Evolutionary conservation across 2,113 vertebrate species (phyloP), one percentile per base, ranked within the genome.

Genomic region (Gasterosteus nipponicus): DNA sequence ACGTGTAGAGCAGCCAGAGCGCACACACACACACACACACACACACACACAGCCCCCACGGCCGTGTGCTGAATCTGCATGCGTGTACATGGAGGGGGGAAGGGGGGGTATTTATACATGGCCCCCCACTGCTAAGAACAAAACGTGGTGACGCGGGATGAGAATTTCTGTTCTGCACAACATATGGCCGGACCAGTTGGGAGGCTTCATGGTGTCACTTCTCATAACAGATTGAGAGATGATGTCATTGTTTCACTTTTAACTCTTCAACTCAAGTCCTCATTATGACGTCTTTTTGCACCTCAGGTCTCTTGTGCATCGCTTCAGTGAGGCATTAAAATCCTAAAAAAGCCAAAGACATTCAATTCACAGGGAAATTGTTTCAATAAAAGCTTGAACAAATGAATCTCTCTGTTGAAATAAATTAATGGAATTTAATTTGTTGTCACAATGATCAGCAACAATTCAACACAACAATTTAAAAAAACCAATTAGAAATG

Each of bases 71-170:
- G 14, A n/a, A 16, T 35, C 14, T 69, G 29, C 62, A 56, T 64
- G 71, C 59, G 69, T 78, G 57, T 76, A 51, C 62, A 31, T 39
- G 39, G 14, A 81, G 73, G 78, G 78, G 86, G 76, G 83, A 74
- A 74, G 64, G 80, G 39, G 39, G 54, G 77, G 63, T 85, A 88
- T 89, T 77, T 69, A 85, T 85, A 77, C 56, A 33, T 26, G 68
- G 75, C 1, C 1, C 74, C 81, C 78, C 59, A 61, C 87, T 70
- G 82, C 42, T 78, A 18, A 46, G 69, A 87, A 80, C 70, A 85
- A 84, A 81, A 69, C 53, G 31, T 10, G 29, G 42, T 61, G 22
- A 22, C 11, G 22, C 35, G 39, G 53, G 59, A 22, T 38, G 78
- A 75, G 81, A 72, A 60, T 57, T 58, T 69, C 38, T 69, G 56